A percentile compares a stretch with the other conserved stretches of the same genome.
phyloP scores from a whole-genome alignment of 2,888 invertebrate species.

The Platycheirus rosarum region DNA sequence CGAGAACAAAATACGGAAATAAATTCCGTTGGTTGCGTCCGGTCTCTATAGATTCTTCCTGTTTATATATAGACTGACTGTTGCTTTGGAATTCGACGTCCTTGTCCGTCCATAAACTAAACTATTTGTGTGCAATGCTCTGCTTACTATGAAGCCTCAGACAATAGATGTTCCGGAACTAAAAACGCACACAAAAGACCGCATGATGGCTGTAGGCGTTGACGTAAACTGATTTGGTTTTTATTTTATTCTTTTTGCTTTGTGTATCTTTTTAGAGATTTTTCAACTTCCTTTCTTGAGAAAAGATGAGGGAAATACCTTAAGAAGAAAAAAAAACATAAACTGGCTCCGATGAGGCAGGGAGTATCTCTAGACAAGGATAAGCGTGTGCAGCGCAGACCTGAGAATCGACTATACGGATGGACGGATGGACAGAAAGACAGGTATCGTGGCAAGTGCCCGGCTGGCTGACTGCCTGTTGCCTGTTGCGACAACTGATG shows the following conservation, averaged over 20 bases:
- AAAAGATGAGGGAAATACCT: neutral
- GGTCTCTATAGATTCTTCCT: slow-evolving; percentile 63
- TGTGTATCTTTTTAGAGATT: slow-evolving; percentile 59
- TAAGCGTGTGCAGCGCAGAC: slow-evolving; percentile 61
- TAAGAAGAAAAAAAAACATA: slow-evolving; percentile 14
- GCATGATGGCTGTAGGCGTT: slow-evolving; percentile 59
- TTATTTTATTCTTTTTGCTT: slow-evolving; percentile 14
- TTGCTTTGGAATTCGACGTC: slow-evolving; percentile 35
- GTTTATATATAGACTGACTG: slow-evolving; percentile 40
- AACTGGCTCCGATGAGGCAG: slow-evolving; percentile 18
- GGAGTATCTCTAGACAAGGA: slow-evolving; percentile 30
- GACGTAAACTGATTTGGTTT: slow-evolving; percentile 69
- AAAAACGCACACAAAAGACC: slow-evolving; percentile 52
- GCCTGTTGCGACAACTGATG: slow-evolving; percentile 59
- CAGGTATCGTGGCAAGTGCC: slow-evolving; percentile 54
- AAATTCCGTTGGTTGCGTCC: slow-evolving; percentile 65
- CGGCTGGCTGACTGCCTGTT: slow-evolving; percentile 54
- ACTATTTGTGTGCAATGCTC: slow-evolving; percentile 35
- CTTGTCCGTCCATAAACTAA: slow-evolving; percentile 19
- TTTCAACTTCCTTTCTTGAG: slow-evolving; percentile 58
- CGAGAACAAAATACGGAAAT: slow-evolving; percentile 63
- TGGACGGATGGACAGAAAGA: slow-evolving; percentile 50
- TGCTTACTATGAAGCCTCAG: neutral
- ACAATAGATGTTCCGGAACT: slow-evolving; percentile 65
- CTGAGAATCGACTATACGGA: slow-evolving; percentile 31